Evolutionary conservation across 2,888 invertebrate species (phyloP).

Genomic region (Protonemura montana): DNA sequence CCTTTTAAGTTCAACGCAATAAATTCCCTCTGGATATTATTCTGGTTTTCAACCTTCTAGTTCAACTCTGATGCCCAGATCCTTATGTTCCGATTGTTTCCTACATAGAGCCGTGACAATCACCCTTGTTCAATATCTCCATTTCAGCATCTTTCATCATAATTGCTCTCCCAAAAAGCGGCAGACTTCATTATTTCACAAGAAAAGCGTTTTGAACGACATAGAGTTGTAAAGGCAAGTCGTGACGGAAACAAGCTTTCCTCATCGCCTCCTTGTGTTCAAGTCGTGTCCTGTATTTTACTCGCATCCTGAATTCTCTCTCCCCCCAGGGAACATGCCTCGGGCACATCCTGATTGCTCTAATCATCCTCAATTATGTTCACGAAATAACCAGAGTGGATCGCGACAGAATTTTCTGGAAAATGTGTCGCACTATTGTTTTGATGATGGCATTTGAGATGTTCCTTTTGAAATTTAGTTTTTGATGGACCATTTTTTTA

Average conservation of each 20-base stretch:
- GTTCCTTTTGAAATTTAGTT: not conserved
- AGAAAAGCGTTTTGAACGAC: not conserved
- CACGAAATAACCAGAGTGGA: not conserved
- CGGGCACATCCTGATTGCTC: not conserved
- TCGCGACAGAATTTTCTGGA: not conserved
- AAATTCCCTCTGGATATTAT: too few relatives aligned
- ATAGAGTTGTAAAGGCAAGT: not conserved
- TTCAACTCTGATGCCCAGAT: not conserved
- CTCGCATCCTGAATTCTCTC: not conserved
- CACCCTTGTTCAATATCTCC: not conserved
- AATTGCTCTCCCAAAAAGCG: not conserved
- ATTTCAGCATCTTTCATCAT: not conserved
- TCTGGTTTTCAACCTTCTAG: not conserved
- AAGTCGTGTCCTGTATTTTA: not conserved
- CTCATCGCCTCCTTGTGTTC: not conserved
- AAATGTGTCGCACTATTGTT: not conserved
- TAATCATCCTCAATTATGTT: constrained; percentile 12
- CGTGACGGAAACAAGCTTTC: constrained; percentile 9
- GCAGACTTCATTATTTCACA: not conserved
- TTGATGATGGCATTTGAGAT: not conserved
- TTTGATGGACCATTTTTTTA: too few relatives aligned
- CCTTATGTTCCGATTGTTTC: not conserved
- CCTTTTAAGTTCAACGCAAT: not conserved
- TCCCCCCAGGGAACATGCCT: not conserved
- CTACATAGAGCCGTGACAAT: not conserved